Conservation (phyloP, 2,888 invertebrate genomes). For the Leucozona laternaria region DNA sequence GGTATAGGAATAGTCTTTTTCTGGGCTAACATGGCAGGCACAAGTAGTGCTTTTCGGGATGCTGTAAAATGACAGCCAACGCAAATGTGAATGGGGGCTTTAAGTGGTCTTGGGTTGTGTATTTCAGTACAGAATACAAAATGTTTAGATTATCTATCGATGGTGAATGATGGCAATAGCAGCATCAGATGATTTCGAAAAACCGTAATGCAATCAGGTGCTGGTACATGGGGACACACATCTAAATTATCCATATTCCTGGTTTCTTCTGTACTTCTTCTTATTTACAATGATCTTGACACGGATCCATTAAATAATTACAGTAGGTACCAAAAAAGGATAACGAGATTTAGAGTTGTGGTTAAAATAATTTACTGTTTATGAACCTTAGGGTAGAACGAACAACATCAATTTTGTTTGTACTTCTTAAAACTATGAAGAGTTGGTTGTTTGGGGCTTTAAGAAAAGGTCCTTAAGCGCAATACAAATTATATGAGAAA, state of each 20-base stretch:
- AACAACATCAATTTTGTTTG: no score
- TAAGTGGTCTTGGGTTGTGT: neutral
- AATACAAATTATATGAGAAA: no score
- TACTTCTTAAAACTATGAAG: no score
- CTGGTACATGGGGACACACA: neutral
- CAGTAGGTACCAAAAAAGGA: no score
- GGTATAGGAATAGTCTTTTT: neutral
- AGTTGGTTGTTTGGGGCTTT: no score
- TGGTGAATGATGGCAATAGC: neutral
- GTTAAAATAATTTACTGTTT: no score
- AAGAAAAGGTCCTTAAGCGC: no score
- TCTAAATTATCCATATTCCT: no score
- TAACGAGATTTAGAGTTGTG: no score
- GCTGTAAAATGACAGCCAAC: neutral
- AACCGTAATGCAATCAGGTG: neutral
- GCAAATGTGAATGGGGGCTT: neutral
- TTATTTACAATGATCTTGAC: neutral
- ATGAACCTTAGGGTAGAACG: no score
- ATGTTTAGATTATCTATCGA: neutral
- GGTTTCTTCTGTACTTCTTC: neutral
- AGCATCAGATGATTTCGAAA: neutral
- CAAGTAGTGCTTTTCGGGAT: neutral
- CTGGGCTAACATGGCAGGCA: neutral
- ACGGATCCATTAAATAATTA: no score
- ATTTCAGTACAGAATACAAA: neutral